Base-by-base conservation (phyloP, 2,113 vertebrate genomes). In the Micromys minutus region DNA sequence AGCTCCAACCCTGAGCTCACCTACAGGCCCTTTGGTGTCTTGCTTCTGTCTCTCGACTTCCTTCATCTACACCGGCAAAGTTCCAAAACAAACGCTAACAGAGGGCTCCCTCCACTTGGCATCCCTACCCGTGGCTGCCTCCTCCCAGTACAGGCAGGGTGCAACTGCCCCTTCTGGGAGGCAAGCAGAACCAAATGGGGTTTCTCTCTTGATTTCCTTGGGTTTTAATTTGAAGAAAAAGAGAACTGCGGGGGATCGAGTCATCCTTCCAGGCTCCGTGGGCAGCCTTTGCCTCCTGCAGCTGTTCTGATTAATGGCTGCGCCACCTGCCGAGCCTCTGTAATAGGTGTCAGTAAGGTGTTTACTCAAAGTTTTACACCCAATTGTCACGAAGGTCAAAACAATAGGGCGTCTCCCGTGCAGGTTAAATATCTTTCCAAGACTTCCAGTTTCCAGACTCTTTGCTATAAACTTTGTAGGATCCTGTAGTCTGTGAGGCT, bases 281-380 rank as follows among this genome's bases (percentile, higher is more conserved):
- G 84, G 87, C 94, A 91, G 80, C 65, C 81, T 87, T 91, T 0
- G 87, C 83, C 97, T 95, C 97, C 97, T 0, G 95, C 59, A 0
- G 95, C 90, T 96, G 90, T 88, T 93, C 95, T 97, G 97, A 97
- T 97, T 95, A 96, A 96, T 97, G 95, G 89, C 61, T 74, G 45
- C 2, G 5, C 95, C 86, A 97, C 96, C 96, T 5, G 7, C 80
- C 0, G 89, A 84, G 95, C 74, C 75, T 67, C 55, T 7, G 39
- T 95, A 97, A 97, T 96, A 97, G 95, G 97, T 96, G 96, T 96
- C 95, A 95, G 96, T 91, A 97, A 95, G 97, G 96, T 97, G 95
- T 95, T 95, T 97, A 92, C 97, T 97, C 95, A 76, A 90, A 97
- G 97, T 89, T 96, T 97, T 95, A 96, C 95, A 97, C 95, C 96